Evolutionary conservation across 2,113 vertebrate species (phyloP), one percentile per base, ranked within the genome.

Genomic region (Brachyistius frenatus): DNA sequence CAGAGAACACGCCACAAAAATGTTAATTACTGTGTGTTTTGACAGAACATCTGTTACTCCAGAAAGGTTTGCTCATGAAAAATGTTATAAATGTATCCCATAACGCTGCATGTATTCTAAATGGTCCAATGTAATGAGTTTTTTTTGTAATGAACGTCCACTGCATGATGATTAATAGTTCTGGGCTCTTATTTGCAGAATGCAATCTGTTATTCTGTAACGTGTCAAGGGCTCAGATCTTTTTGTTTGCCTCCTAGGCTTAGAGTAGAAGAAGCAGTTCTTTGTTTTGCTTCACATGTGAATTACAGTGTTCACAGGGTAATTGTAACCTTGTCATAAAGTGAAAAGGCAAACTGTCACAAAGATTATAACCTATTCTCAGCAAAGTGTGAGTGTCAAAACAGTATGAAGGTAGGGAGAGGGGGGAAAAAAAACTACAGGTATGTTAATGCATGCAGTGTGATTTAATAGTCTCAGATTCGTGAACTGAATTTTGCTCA

Each of bases 161-260:
- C 50, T 80, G 53, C 65, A 50, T 71, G 33, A 81, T 92, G 84
- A 93, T 91, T 80, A 80, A 90, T 89, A 66, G 80, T 81, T 73
- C 52, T 41, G 9, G 62, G 41, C 50, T 86, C 53, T 73, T 76
- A 78, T 85, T 88, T 83, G 78, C 63, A 76, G 76, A 83, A 79
- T 50, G 73, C 77, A 90, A 87, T 93, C 69, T 85, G 79, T 89
- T 87, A 86, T 90, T 81, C 73, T 78, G 75, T 76, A 84, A 85
- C 63, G 69, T 41, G 76, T 76, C 84, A 15, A 30, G 65, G 30
- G 14, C n/a, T 61, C 65, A 76, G 32, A n/a, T 81, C 39, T 72
- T 58, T 81, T 76, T 71, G 46, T 67, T 78, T 60, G 49, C 69
- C 46, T 58, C 15, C 11, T 56, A 55, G 41, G 56, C 63, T 53